phyloP scores from a whole-genome alignment of 2,797 vertebrate species.

The Pangasius sanitwongsei region DNA sequence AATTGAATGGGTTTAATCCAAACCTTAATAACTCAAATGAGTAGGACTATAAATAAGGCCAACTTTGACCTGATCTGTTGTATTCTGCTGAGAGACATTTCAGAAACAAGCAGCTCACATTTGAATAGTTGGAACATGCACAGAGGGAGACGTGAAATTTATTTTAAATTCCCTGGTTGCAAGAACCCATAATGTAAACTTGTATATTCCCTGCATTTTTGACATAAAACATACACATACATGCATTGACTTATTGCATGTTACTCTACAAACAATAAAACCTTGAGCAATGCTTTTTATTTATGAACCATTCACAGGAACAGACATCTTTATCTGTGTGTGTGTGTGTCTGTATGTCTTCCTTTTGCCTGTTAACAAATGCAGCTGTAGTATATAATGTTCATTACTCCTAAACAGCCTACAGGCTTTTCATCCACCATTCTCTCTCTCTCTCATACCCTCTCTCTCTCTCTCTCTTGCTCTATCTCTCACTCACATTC shows the following conservation, averaged over 20 bases:
- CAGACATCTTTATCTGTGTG: not conserved
- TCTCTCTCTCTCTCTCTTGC: too few relatives aligned
- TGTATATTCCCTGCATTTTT: not conserved
- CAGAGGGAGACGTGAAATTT: not conserved
- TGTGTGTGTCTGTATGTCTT: not conserved
- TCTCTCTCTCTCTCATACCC: not conserved
- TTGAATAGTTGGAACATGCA: not conserved
- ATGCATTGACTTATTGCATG: not conserved
- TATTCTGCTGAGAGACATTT: not conserved
- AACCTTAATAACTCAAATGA: not conserved
- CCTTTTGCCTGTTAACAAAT: constrained; percentile 32
- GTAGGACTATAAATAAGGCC: not conserved
- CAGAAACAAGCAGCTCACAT: not conserved
- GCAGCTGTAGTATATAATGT: constrained; percentile 50
- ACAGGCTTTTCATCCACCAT: constrained; percentile 33
- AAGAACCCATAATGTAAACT: not conserved
- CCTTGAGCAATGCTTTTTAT: constrained; percentile 38
- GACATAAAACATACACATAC: constrained; percentile 4
- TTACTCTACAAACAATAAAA: constrained; percentile 9
- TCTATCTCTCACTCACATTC: too few relatives aligned
- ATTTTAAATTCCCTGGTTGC: not conserved
- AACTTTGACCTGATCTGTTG: not conserved
- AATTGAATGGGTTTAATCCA: not conserved
- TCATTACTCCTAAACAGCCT: constrained; percentile 47
- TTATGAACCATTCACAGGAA: constrained; percentile 34